Conservation (phyloP, 1,140 invertebrate species). For the Ruditapes philippinarum region DNA sequence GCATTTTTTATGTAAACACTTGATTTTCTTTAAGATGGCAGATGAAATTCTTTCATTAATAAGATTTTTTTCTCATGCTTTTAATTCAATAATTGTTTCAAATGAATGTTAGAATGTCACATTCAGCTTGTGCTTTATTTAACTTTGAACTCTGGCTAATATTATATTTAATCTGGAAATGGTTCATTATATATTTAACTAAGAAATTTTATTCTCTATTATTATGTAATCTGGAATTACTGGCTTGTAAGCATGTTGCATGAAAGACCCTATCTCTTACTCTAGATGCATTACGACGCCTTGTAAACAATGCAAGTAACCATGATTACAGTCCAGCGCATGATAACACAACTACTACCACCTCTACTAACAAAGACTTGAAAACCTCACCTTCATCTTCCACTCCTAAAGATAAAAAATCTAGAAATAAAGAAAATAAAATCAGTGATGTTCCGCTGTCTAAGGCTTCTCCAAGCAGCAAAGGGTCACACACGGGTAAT, state of each 20-base stretch:
- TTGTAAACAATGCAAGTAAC: slow-evolving; percentile 44
- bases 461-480: slow-evolving; percentile 34
- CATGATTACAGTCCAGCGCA: slow-evolving; percentile 25
- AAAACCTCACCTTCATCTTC: slow-evolving; percentile 43
- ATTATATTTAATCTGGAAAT: too few species aligned
- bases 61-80: too few species aligned
- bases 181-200: too few species aligned
- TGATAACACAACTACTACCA: slow-evolving; percentile 23
- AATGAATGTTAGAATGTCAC: too few species aligned
- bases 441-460: neutral
- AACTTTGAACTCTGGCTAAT: too few species aligned
- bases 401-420: slow-evolving; percentile 43
- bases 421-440: slow-evolving; percentile 53
- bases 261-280: neutral
- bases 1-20: too few species aligned
- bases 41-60: too few species aligned
- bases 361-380: slow-evolving; percentile 23
- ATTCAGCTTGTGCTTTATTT: too few species aligned
- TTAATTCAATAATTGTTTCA: too few species aligned
- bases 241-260: slow-evolving; percentile 18
- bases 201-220: too few species aligned
- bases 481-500: slow-evolving; percentile 42
- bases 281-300: slow-evolving; percentile 52
- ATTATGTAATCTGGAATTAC: too few species aligned
- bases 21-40: too few species aligned